Conservation (phyloP, 2,113 vertebrate species). For the Sinocyclocheilus rhinocerous region DNA sequence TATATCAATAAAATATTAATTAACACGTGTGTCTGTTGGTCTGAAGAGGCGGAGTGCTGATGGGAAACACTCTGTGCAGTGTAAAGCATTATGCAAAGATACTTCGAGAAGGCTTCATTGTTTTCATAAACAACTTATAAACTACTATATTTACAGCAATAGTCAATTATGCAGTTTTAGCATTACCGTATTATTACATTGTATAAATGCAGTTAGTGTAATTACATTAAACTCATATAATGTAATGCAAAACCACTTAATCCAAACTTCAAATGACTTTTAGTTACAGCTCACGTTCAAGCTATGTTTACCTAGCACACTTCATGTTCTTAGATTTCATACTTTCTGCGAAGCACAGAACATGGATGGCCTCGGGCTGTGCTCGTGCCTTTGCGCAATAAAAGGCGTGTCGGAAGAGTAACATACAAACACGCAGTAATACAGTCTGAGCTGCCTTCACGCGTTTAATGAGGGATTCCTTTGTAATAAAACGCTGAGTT, state of each 20-base stretch:
- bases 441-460: neutral
- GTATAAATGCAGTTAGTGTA: neutral
- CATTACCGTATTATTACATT: neutral
- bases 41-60: no score
- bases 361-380: neutral
- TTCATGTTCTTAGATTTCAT: neutral
- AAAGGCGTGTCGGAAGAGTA: neutral
- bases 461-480: neutral
- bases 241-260: neutral
- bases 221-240: neutral
- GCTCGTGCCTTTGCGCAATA: neutral
- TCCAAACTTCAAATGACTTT: neutral
- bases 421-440: neutral
- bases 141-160: neutral
- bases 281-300: slow-evolving; percentile 4
- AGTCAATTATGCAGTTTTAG: neutral
- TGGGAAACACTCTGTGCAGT: no score
- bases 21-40: no score
- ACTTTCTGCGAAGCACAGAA: neutral
- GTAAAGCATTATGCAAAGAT: slow-evolving; percentile 66
- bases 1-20: no score
- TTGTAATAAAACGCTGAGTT: slow-evolving; percentile 26
- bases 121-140: no score
- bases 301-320: neutral
- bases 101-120: slow-evolving; percentile 62